A percentile compares a stretch with the other conserved stretches of the same genome.
phyloP scores from a whole-genome alignment of 2,797 vertebrate genomes.

The Lepus townsendii region DNA sequence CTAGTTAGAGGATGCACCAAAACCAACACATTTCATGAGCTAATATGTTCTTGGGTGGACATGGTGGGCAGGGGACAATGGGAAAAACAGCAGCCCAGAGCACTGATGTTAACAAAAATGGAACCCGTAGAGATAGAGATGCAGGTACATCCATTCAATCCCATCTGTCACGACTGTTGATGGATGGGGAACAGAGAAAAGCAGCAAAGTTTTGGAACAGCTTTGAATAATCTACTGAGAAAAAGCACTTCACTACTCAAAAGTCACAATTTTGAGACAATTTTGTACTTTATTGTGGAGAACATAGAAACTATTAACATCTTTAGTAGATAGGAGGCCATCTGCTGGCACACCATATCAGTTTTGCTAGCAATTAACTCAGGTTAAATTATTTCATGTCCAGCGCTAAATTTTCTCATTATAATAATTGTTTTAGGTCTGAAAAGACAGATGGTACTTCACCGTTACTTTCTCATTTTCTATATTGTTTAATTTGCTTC shows the following conservation, averaged over 20 bases:
- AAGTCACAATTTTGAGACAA: slow-evolving; percentile 27
- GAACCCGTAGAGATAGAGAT: background rate
- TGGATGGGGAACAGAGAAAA: background rate
- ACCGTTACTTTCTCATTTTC: background rate
- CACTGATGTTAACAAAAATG: background rate
- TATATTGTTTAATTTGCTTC: background rate
- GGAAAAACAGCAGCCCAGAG: background rate
- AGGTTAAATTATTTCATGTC: slow-evolving; percentile 44
- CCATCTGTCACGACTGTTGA: background rate
- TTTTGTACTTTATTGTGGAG: slow-evolving; percentile 10
- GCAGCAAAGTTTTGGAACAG: background rate
- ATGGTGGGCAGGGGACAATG: background rate
- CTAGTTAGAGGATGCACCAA: background rate
- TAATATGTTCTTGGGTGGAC: background rate
- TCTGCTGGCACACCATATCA: background rate
- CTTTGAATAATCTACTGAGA: background rate
- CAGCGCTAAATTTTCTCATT: slow-evolving; percentile 43
- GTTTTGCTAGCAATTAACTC: slow-evolving; percentile 16
- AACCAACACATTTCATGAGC: slow-evolving; percentile 25
- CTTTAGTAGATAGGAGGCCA: slow-evolving; percentile 17
- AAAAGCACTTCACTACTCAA: background rate
- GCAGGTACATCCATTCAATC: background rate
- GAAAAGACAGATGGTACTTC: slow-evolving; percentile 5
- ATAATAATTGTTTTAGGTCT: slow-evolving; percentile 28
- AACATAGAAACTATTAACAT: background rate